Evolutionary conservation across 2,113 vertebrate genomes (phyloP), one percentile per base, ranked within the genome.

Genomic region (Ameiurus melas): DNA sequence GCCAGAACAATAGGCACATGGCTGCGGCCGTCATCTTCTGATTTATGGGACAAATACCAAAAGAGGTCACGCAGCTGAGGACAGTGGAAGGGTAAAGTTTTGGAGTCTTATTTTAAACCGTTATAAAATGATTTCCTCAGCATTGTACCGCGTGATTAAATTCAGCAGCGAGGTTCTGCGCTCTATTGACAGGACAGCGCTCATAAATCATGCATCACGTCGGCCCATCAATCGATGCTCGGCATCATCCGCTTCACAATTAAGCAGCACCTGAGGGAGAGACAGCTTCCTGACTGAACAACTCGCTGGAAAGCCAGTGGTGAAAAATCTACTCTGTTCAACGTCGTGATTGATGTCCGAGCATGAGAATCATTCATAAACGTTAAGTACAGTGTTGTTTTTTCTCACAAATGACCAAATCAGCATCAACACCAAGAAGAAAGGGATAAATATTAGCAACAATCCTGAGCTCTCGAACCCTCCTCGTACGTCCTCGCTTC

Each of bases 21-120:
- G 16, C 84, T 77, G 68, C 87, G 20, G 58, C 84, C 77, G 73
- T 86, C 79, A 47, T 22, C 47, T 60, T 60, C 83, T 90, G 89
- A 90, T 90, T 88, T 85, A 90, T 85, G 66, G 85, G 43, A 78
- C 83, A 47, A 77, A 87, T 80, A 53, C 19, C 30, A 83, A 87
- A 78, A 78, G 88, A 85, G 20, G 30, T 87, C 73, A 84, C 17
- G 80, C 68, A 55, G 66, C 62, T 47, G 57, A 53, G 55, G 71
- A 86, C 51, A 90, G 25, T n/a, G 47, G 62, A 51, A 88, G 80
- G 51, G 77, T 62, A 64, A 87, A 39, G 30, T 80, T 86, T 71
- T 55, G 85, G 39, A 83, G 36, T 36, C 6, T 19, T 57, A 4
- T 33, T 33, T 81, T 8, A 55, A 83, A 39, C 47, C 20, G 9